These are phyloP conservation scores for Cochlearius cochlearius DNA, from an alignment of 2,113 vertebrate species.

Conservation along the genomic window DNA sequence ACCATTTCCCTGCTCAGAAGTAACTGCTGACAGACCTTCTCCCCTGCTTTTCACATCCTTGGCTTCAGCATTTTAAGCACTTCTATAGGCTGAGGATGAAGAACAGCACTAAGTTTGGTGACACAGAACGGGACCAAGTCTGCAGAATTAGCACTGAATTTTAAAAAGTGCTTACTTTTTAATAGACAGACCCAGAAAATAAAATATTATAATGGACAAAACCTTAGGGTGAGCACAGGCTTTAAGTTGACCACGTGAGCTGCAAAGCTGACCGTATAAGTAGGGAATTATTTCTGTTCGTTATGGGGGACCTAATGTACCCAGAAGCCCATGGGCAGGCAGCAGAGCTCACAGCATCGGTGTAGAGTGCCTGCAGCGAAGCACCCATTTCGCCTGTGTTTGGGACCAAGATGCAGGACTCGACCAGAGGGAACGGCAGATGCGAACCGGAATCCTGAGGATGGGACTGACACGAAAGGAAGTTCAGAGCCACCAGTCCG, in stretches of 20 bases:
- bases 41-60: not conserved
- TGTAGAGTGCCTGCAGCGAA: not conserved
- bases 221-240: not conserved
- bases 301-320: not conserved
- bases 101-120: not conserved
- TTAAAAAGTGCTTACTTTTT: not conserved
- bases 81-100: not conserved
- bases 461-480: not conserved
- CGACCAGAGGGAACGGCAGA: not conserved
- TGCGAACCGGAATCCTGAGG: not conserved
- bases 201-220: not conserved
- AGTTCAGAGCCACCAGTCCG: not conserved
- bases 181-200: not conserved
- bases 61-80: not conserved
- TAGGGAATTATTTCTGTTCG: not conserved
- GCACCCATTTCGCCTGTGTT: too few relatives aligned
- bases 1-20: not conserved
- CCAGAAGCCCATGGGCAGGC: not conserved
- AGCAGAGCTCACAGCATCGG: not conserved
- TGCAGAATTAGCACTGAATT: not conserved
- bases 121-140: not conserved
- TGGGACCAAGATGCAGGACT: not conserved
- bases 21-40: not conserved
- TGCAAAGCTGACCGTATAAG: not conserved
- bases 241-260: not conserved